phyloP scores from a whole-genome alignment of 2,888 invertebrate species.

The Miltochrista miniata region DNA sequence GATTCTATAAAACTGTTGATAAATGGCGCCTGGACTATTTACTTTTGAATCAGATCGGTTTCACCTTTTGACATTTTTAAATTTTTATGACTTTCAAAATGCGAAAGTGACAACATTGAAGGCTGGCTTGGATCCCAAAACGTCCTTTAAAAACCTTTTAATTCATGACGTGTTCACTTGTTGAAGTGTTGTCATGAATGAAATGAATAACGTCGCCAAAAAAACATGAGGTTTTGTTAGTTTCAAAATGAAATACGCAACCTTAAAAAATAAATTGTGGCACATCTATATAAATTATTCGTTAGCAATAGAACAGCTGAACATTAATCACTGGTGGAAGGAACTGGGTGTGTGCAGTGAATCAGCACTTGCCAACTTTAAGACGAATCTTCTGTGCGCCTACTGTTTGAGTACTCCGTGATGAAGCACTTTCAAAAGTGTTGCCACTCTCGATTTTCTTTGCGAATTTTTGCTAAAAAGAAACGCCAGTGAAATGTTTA shows the following conservation, averaged over 20 bases:
- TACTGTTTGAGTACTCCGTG: constrained; percentile 34
- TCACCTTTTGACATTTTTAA: too few species aligned
- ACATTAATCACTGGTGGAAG: constrained; percentile 39
- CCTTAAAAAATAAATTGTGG: neutral
- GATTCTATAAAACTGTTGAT: too few species aligned
- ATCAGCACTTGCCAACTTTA: constrained; percentile 34
- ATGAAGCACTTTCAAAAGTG: constrained; percentile 24
- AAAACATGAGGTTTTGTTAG: too few species aligned
- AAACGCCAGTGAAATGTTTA: neutral
- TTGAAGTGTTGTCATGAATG: too few species aligned
- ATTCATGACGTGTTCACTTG: too few species aligned
- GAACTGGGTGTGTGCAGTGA: constrained; percentile 33
- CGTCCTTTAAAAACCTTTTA: too few species aligned
- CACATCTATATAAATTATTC: constrained; percentile 28
- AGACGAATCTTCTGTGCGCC: constrained; percentile 30
- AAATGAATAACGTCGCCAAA: too few species aligned
- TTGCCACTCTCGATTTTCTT: constrained; percentile 32
- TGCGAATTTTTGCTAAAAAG: constrained; percentile 16
- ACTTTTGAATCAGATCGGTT: too few species aligned
- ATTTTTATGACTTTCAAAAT: too few species aligned
- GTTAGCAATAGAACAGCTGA: constrained; percentile 24
- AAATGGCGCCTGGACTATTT: too few species aligned
- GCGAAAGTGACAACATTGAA: too few species aligned
- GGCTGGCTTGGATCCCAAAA: too few species aligned
- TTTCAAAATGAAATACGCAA: neutral